Evolutionary conservation across 2,888 invertebrate species (phyloP).

Genomic region (Xestia sexstrigata): DNA sequence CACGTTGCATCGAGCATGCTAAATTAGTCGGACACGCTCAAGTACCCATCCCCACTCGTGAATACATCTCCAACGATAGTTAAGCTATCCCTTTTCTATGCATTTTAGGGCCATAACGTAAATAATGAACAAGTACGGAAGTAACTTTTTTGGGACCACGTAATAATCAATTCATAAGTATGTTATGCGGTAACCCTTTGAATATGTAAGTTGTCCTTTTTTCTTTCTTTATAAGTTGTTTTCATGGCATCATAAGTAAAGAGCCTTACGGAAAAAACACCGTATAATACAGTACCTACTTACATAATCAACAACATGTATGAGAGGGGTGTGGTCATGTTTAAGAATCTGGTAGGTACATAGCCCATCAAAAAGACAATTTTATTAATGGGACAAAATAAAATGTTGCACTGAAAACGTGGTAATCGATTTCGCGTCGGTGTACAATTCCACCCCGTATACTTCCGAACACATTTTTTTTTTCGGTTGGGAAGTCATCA

Average conservation of each 20-base stretch:
- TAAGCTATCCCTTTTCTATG: neutral
- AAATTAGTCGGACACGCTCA: too few relatives aligned
- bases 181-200: slow-evolving; percentile 17
- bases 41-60: neutral
- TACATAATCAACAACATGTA: neutral
- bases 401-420: too few relatives aligned
- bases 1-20: too few relatives aligned
- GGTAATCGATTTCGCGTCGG: too few relatives aligned
- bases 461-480: too few relatives aligned
- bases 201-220: slow-evolving; percentile 38
- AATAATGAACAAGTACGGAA: slow-evolving; percentile 10
- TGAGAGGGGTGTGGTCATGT: neutral
- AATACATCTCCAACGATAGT: neutral
- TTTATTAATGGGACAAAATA: too few relatives aligned
- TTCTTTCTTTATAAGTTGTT: slow-evolving; percentile 5
- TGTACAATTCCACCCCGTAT: too few relatives aligned
- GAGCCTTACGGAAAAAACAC: neutral
- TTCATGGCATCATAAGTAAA: neutral
- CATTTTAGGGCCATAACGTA: neutral
- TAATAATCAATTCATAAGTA: slow-evolving; percentile 28
- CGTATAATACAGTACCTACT: neutral
- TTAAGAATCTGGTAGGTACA: neutral
- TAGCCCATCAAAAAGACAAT: too few relatives aligned
- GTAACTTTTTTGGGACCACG: slow-evolving; percentile 1
- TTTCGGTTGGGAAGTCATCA: too few relatives aligned